phyloP scores from a whole-genome alignment of 1,140 invertebrate species.

The Paraescarpia echinospica region DNA sequence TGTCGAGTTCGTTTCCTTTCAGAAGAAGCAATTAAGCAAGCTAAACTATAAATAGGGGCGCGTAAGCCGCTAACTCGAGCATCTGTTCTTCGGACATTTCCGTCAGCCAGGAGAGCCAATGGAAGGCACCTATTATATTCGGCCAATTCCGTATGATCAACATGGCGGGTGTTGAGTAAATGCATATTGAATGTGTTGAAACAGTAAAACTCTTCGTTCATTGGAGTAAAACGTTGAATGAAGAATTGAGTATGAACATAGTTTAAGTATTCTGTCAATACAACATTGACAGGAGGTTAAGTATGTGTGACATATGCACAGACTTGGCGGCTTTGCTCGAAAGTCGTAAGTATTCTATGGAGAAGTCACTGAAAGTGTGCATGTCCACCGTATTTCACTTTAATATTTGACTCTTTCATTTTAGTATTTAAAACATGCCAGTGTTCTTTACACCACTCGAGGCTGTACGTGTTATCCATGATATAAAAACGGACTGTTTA shows the following conservation, averaged over 20 bases:
- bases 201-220: not conserved
- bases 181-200: not conserved
- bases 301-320: constrained; percentile 5
- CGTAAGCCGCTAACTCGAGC: not conserved
- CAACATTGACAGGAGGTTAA: not conserved
- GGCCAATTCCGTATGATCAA: not conserved
- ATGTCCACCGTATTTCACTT: not conserved
- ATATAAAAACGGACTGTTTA: not conserved
- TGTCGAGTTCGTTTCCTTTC: not conserved
- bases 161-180: not conserved
- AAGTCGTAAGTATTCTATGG: constrained; percentile 46
- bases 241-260: not conserved
- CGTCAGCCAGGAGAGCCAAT: not conserved
- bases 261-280: not conserved
- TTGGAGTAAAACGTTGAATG: constrained; percentile 1
- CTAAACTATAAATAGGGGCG: not conserved
- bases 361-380: not conserved
- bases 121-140: not conserved
- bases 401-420: constrained; percentile 8
- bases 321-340: constrained; percentile 33
- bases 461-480: not conserved
- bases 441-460: not conserved
- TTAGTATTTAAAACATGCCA: not conserved
- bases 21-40: not conserved
- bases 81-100: not conserved